Base-by-base conservation (phyloP, 2,797 vertebrate genomes). In the Nasua narica region DNA sequence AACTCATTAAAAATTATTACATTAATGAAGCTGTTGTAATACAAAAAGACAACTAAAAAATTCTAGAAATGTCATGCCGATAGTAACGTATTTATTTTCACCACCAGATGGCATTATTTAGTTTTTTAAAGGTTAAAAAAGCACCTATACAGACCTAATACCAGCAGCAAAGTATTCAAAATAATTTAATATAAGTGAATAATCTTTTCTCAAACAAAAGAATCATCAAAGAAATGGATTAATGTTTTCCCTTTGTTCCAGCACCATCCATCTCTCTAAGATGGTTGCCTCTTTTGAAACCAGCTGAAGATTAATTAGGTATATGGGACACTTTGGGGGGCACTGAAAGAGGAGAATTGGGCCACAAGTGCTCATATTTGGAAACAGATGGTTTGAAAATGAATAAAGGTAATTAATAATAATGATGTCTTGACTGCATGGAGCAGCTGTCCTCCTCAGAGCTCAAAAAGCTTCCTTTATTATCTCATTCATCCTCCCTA, bases 91-190 rank as follows among this genome's bases (percentile, higher is more conserved):
- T 97, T 95, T 83, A 79, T 35, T 87, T 0, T 14, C 32, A 82
- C 98, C 98, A 98, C 97, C 93, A 98, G 99, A 97, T 98, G 98
- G 98, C 98, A 95, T 32, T 93, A 97, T 97, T 97, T 97, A 91
- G 58, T 97, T 97, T 98, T 98, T 91, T 81, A 52, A 58, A 74
- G 67, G 4, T n/a, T 32, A 1, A 82, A 74, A 96, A 52, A n/a
- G 40, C 50, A 2, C n/a, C 16, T 25, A 5, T 2, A 8, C 5
- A 40, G 11, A 21, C 37, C 78, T 58, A 90, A 67, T 37, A 76
- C 5, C 43, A 37, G 1, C 21, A 83, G 37, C 37, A 81, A 97
- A 94, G 16, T 19, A 18, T 27, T 86, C 87, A 79, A 74, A 96
- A 92, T 2, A 74, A 1, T 18, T 97, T 15, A 79, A 27, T 10